Base-by-base conservation (phyloP, 2,797 vertebrate species). In the Gadopsis marmoratus region DNA sequence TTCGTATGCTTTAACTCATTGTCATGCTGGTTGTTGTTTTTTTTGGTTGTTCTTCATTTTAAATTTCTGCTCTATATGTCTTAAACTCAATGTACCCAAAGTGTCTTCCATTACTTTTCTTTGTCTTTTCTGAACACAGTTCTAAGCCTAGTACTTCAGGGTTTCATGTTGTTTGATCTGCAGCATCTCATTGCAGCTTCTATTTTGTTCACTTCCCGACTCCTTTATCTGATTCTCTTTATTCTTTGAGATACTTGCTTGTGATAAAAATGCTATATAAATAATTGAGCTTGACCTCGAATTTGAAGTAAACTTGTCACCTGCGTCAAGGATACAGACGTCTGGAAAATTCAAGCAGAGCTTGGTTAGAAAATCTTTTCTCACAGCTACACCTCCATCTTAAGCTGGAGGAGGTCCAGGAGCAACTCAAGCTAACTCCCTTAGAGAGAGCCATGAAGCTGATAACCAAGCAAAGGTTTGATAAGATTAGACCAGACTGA, bases 401-500 rank as follows among this genome's bases (percentile, higher is more conserved):
- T 19, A n/a, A 54, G 33, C 59, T 67, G 35, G 37, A 66, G 35
- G 58, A 19, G 60, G 50, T 70, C 31, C 37, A 21, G 43, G 10
- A 67, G 10, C 51, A 71, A 55, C 7, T 45, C 51, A 12, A 39
- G 41, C 47, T 6, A 21, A 37, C 29, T 76, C 50, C 23, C 19
- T 45, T 4, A 67, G 11, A 54, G 62, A 63, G 9, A 47, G 39
- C 35, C 51, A 58, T 65, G 39, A 13, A 59, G 31, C 35, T 33
- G 7, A 48, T 54, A 61, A 45, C 0, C 17, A 70, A 61, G 66
- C n/a, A 47, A 66, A 70, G 37, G 31, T 47, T 7, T 35, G 47
- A 47, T 76, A 64, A 64, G 29, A 47, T 76, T 54, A 5, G 19
- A 70, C 23, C 60, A 48, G 45, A 78, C 3, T 53, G 59, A 70